Percentiles rank a stretch among this genome's conserved stretches.
Conservation (phyloP, 2,113 vertebrate species). For the Nothobranchius furzeri region DNA sequence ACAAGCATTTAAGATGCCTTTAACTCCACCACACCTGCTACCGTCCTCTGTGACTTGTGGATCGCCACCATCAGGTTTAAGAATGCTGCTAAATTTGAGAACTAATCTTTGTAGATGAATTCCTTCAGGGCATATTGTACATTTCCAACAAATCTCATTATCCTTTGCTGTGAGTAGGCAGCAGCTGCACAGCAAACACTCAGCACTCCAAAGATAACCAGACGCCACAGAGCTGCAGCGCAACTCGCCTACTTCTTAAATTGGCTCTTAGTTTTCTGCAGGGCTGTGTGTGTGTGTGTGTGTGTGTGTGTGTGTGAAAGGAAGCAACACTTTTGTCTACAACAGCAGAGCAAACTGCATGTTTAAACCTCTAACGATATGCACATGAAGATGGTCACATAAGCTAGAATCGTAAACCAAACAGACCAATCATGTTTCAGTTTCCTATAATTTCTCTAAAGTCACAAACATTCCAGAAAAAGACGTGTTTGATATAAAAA, state of each 20-base stretch:
- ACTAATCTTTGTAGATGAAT: constrained; percentile 10
- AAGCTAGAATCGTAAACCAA: background rate
- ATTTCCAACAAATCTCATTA: constrained; percentile 59
- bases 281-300: constrained; percentile 34
- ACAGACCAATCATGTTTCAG: constrained; percentile 18
- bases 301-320: background rate
- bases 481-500: too few species aligned
- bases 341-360: constrained; percentile 30
- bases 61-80: constrained; percentile 9
- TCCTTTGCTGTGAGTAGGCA: constrained; percentile 40
- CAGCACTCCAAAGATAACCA: constrained; percentile 54
- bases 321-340: constrained; percentile 28
- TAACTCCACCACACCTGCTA: too few species aligned
- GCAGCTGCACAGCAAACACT: constrained; percentile 48
- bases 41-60: constrained; percentile 3
- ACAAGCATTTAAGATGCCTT: too few species aligned
- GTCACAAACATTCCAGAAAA: background rate
- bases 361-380: constrained; percentile 30
- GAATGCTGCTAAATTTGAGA: background rate
- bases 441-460: constrained; percentile 24
- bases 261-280: constrained; percentile 52
- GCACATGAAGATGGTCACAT: background rate
- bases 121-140: constrained; percentile 32
- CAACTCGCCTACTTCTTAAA: constrained; percentile 49
- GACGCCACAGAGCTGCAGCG: constrained; percentile 37